Evolutionary conservation across 2,113 vertebrate species (phyloP).

Genomic region (Urocynchramus pylzowi): DNA sequence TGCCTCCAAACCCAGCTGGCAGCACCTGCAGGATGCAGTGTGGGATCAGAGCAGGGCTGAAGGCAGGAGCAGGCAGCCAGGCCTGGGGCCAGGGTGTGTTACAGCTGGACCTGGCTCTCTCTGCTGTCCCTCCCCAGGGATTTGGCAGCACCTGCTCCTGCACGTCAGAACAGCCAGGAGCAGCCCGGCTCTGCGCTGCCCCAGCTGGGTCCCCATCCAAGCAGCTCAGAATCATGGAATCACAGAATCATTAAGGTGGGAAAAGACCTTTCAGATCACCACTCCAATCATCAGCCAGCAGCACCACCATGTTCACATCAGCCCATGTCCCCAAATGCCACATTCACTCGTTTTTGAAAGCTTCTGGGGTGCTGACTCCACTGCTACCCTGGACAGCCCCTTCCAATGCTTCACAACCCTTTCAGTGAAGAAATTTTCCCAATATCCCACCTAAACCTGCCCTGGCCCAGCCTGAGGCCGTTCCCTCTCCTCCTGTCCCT

Average conservation of each 20-base stretch:
- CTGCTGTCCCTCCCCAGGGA: not conserved
- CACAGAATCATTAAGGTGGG: not conserved
- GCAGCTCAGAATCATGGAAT: not conserved
- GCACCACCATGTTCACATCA: not conserved
- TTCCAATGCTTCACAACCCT: not conserved
- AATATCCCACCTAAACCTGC: not conserved
- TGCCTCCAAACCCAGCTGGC: not conserved
- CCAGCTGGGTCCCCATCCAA: not conserved
- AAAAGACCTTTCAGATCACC: not conserved
- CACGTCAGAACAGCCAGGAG: not conserved
- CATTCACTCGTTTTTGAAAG: rapidly evolving
- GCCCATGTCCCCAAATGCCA: not conserved
- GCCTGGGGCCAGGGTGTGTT: rapidly evolving
- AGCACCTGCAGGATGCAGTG: not conserved
- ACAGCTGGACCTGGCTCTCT: not conserved
- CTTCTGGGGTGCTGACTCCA: not conserved
- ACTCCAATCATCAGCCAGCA: not conserved
- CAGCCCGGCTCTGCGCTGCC: rapidly evolving
- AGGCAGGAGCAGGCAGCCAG: not conserved
- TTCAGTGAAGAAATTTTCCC: not conserved
- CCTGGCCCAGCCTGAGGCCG: rapidly evolving
- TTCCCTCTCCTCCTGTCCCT: not conserved
- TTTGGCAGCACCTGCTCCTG: conserved; percentile 18
- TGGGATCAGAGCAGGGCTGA: rapidly evolving
- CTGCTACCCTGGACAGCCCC: not conserved